Percentiles rank a stretch among this genome's conserved stretches.
Conservation (phyloP, 2,888 invertebrate genomes). For the Xanthorhoe spadicearia region DNA sequence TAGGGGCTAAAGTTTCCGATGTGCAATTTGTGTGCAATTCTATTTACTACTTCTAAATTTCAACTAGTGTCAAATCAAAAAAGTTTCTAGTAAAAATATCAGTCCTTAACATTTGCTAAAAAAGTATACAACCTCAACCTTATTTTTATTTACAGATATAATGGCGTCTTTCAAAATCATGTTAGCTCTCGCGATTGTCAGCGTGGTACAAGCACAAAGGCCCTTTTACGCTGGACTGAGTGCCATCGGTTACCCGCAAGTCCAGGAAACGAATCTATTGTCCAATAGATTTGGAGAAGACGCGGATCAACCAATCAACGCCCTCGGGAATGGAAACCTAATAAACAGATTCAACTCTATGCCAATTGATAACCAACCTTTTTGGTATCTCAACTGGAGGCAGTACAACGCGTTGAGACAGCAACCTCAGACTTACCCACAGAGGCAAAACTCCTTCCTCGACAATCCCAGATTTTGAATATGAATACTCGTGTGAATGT, state of each 20-base stretch:
- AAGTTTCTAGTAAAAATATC: too few species aligned
- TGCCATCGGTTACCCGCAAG: slow-evolving; percentile 84
- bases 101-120: neutral
- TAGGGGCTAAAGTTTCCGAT: neutral
- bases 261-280: slow-evolving; percentile 57
- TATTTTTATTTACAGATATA: slow-evolving; percentile 50
- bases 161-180: slow-evolving; percentile 59
- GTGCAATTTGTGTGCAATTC: too few species aligned
- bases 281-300: slow-evolving; percentile 82
- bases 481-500: slow-evolving; percentile 14
- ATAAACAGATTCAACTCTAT: slow-evolving; percentile 83
- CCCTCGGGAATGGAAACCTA: slow-evolving; percentile 80
- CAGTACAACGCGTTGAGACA: slow-evolving; percentile 84
- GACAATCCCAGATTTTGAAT: slow-evolving; percentile 28
- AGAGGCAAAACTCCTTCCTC: slow-evolving; percentile 58
- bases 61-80: neutral
- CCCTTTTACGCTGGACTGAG: slow-evolving; percentile 86
- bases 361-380: slow-evolving; percentile 87
- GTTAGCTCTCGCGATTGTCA: slow-evolving; percentile 54
- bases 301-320: slow-evolving; percentile 83
- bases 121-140: neutral
- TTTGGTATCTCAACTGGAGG: slow-evolving; percentile 87
- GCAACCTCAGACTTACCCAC: slow-evolving; percentile 64
- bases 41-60: neutral
- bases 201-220: slow-evolving; percentile 80